These are phyloP conservation scores for Thermophis baileyi DNA, from an alignment of 2,113 vertebrate species.

Conservation along the genomic window DNA sequence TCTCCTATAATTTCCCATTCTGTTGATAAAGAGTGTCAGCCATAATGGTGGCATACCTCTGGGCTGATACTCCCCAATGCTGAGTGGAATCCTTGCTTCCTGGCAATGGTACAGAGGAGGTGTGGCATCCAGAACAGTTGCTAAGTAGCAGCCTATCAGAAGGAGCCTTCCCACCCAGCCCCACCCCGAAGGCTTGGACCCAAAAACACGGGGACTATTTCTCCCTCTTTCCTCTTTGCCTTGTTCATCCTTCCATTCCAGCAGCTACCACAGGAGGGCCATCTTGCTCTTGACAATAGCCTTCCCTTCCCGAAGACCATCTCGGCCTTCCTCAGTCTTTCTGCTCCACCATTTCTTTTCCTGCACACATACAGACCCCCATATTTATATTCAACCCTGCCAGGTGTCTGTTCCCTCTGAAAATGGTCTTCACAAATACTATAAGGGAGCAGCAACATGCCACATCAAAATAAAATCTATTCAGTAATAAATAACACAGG, in stretches of 20 bases:
- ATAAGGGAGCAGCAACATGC: background rate
- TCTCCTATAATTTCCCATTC: background rate
- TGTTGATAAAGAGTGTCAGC: background rate
- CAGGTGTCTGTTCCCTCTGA: background rate
- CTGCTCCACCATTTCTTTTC: background rate
- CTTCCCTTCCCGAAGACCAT: background rate
- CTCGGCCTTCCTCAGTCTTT: background rate
- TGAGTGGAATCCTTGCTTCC: background rate
- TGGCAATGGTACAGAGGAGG: background rate
- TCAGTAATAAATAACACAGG: background rate
- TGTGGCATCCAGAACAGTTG: background rate
- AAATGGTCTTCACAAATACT: background rate
- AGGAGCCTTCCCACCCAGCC: background rate
- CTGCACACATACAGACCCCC: background rate
- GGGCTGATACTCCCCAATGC: background rate
- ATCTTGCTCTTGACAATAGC: background rate
- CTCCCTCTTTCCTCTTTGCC: background rate
- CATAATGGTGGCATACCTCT: background rate
- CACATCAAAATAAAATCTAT: background rate
- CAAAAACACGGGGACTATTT: background rate
- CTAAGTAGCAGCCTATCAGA: background rate
- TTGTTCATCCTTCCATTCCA: background rate
- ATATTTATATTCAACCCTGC: background rate
- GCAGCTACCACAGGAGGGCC: background rate
- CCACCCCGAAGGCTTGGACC: background rate